Conservation (phyloP, 2,113 vertebrate genomes). For the Sceloporus undulatus region DNA sequence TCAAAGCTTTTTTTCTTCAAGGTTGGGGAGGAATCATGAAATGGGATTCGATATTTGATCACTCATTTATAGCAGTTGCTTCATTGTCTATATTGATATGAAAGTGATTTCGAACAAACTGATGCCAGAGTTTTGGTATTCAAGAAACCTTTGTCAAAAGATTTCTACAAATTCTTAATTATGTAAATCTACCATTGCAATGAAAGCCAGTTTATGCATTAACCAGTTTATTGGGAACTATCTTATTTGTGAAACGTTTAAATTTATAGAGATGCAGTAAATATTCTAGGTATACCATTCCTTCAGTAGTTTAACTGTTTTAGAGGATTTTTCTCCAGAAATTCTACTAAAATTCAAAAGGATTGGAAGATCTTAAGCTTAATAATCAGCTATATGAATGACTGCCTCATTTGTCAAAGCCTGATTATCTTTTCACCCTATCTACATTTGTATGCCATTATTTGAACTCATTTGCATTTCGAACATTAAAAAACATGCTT, state of each 20-base stretch:
- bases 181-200: slow-evolving; percentile 49
- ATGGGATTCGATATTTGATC: slow-evolving; percentile 85
- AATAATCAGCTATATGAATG: slow-evolving; percentile 62
- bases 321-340: slow-evolving; percentile 41
- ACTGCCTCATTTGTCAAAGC: slow-evolving; percentile 67
- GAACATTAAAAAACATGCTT: slow-evolving; percentile 70
- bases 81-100: slow-evolving; percentile 76
- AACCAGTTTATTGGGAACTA: slow-evolving; percentile 62
- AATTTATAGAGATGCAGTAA: slow-evolving; percentile 44
- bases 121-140: slow-evolving; percentile 76
- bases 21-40: slow-evolving; percentile 67
- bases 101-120: slow-evolving; percentile 69
- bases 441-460: slow-evolving; percentile 71
- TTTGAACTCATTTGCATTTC: slow-evolving; percentile 68
- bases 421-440: slow-evolving; percentile 70
- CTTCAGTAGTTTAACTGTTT: slow-evolving; percentile 52
- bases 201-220: slow-evolving; percentile 61
- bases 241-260: slow-evolving; percentile 68
- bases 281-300: slow-evolving; percentile 62
- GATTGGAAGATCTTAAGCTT: slow-evolving; percentile 66
- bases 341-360: slow-evolving; percentile 67
- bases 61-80: slow-evolving; percentile 90
- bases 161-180: slow-evolving; percentile 61
- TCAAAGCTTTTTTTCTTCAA: slow-evolving; percentile 59
- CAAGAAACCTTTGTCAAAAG: slow-evolving; percentile 69